phyloP scores from a whole-genome alignment of 2,113 vertebrate species.

The Sardina pilchardus region DNA sequence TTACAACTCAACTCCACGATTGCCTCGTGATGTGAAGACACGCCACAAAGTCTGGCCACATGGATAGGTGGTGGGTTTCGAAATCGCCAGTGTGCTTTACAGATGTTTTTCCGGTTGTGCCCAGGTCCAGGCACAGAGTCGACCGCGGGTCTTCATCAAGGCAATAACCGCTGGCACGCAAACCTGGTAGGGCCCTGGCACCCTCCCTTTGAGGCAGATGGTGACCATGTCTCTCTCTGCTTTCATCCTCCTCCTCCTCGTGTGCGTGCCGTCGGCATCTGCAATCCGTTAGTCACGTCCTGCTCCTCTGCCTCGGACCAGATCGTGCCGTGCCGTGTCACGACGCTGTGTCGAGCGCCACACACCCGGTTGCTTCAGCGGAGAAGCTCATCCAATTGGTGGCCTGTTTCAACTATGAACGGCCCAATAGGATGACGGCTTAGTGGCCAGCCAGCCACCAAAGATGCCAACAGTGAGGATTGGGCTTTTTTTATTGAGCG shows the following conservation, averaged over 20 bases:
- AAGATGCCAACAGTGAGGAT: neutral
- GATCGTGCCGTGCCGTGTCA: neutral
- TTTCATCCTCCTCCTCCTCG: neutral
- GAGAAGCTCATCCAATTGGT: neutral
- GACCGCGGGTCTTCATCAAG: neutral
- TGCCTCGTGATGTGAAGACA: neutral
- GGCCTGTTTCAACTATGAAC: neutral
- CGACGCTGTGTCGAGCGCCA: neutral
- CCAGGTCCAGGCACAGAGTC: neutral
- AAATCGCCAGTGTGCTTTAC: neutral
- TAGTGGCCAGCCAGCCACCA: neutral
- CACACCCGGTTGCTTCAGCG: neutral
- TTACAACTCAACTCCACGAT: neutral
- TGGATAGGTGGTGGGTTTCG: neutral
- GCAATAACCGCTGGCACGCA: neutral
- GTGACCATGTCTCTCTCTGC: neutral
- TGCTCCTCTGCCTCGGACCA: neutral
- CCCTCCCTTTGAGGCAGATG: neutral
- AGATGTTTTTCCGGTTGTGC: neutral
- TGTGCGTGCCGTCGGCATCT: neutral
- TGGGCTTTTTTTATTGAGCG: neutral
- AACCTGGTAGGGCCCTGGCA: neutral
- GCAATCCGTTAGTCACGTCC: neutral
- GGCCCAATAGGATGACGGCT: neutral
- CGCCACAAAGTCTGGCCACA: neutral